These are phyloP conservation scores for Ciona savignyi DNA, from an alignment of 23 tunicate species.

Conservation along the genomic window DNA sequence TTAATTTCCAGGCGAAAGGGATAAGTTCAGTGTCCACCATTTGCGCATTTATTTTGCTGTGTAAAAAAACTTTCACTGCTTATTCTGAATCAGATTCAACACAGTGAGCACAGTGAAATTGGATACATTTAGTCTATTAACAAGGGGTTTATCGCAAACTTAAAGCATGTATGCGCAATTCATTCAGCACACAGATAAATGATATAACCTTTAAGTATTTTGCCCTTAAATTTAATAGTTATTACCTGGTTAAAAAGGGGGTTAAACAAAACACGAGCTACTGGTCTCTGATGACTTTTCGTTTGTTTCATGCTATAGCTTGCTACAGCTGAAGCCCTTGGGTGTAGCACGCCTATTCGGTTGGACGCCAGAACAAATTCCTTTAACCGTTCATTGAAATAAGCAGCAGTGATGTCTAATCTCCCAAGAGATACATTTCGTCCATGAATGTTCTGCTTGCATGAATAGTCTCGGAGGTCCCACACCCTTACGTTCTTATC, in stretches of 20 bases:
- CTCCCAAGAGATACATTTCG: conserved; percentile 38
- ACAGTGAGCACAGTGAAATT: too few species aligned
- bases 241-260: conserved; percentile 64
- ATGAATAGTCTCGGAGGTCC: conserved; percentile 74
- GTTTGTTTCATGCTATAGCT: conserved; percentile 3
- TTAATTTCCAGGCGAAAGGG: too few species aligned
- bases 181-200: too few species aligned
- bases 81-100: too few species aligned
- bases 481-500: conserved; percentile 71
- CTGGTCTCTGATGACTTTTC: conserved; percentile 60
- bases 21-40: too few species aligned
- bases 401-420: conserved; percentile 33
- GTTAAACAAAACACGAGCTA: conserved; percentile 52
- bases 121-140: too few species aligned
- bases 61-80: too few species aligned
- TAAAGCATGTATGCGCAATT: too few species aligned
- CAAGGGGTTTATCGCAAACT: too few species aligned
- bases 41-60: too few species aligned
- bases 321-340: conserved; percentile 6
- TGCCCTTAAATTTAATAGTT: too few species aligned
- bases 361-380: conserved; percentile 53
- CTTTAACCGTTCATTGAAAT: conserved; percentile 47
- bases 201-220: too few species aligned
- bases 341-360: conserved; percentile 50
- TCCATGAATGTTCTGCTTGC: conserved; percentile 86